Percentiles rank a stretch among this genome's conserved stretches.
phyloP scores from a whole-genome alignment of 2,888 invertebrate species.

The Hydraecia micacea region DNA sequence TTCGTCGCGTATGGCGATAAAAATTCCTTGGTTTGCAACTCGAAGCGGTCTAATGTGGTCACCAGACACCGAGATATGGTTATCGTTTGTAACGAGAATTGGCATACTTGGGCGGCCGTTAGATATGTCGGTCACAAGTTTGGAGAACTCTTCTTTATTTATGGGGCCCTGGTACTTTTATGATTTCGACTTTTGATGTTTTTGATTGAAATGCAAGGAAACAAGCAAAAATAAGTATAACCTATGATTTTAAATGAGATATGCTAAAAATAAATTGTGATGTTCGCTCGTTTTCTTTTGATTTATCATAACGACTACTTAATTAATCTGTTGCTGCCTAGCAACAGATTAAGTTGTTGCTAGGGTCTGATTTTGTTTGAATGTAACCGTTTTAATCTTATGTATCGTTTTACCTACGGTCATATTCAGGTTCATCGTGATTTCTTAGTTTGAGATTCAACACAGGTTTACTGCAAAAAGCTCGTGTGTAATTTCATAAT shows the following conservation, averaged over 20 bases:
- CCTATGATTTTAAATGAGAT: too few relatives aligned
- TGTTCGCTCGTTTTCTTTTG: background rate
- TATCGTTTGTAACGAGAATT: slow-evolving; percentile 71
- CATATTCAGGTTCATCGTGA: background rate
- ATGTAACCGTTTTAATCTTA: background rate
- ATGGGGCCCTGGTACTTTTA: slow-evolving; percentile 57
- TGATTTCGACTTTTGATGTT: background rate
- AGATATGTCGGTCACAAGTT: slow-evolving; percentile 69
- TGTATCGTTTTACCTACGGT: background rate
- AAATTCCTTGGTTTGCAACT: slow-evolving; percentile 76
- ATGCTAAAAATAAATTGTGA: too few relatives aligned
- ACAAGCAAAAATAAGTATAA: background rate
- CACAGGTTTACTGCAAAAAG: background rate
- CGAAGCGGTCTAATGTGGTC: slow-evolving; percentile 69
- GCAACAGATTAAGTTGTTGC: slow-evolving; percentile 5
- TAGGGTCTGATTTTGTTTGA: background rate
- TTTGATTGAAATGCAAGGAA: slow-evolving; percentile 4
- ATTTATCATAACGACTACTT: background rate
- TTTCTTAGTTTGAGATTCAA: slow-evolving; percentile 1
- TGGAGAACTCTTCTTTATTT: slow-evolving; percentile 60
- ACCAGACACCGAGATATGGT: slow-evolving; percentile 69
- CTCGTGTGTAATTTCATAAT: too few relatives aligned
- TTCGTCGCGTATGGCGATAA: slow-evolving; percentile 69
- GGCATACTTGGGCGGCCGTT: slow-evolving; percentile 69
- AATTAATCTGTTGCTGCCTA: background rate